Evolutionary conservation across 1,140 invertebrate genomes (phyloP).

Genomic region (Spodoptera litura): DNA sequence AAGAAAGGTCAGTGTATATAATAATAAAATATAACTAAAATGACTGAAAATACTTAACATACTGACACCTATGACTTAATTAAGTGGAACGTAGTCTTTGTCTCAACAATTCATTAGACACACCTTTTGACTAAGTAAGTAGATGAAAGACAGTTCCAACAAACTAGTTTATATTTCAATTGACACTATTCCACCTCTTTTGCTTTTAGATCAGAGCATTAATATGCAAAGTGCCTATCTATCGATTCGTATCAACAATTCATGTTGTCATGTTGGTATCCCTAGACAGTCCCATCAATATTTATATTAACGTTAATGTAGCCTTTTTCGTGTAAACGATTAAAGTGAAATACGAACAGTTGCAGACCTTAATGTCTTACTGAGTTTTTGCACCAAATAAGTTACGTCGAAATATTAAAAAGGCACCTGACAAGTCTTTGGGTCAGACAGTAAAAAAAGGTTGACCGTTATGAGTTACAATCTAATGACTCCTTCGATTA

Average conservation of each 20-base stretch:
- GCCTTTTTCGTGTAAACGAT: constrained; percentile 30
- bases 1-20: neutral
- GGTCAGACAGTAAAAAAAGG: constrained; percentile 61
- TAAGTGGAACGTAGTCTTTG: too few species aligned
- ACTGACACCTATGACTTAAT: too few species aligned
- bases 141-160: neutral
- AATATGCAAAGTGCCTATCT: constrained; percentile 23
- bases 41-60: too few species aligned
- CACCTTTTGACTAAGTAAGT: too few species aligned
- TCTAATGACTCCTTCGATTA: constrained; percentile 76
- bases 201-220: neutral
- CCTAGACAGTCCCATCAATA: constrained; percentile 30
- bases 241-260: constrained; percentile 32
- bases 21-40: too few species aligned
- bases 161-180: neutral
- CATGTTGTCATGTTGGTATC: constrained; percentile 39
- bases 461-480: constrained; percentile 78
- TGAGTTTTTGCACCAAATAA: constrained; percentile 57
- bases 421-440: constrained; percentile 50
- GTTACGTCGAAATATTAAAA: constrained; percentile 57
- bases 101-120: too few species aligned
- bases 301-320: constrained; percentile 30
- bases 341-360: constrained; percentile 43
- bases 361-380: constrained; percentile 50
- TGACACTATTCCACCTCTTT: neutral